Percentiles rank a stretch among this genome's conserved stretches.
phyloP scores from a whole-genome alignment of 2,888 invertebrate genomes.

The Blomia tropicalis region DNA sequence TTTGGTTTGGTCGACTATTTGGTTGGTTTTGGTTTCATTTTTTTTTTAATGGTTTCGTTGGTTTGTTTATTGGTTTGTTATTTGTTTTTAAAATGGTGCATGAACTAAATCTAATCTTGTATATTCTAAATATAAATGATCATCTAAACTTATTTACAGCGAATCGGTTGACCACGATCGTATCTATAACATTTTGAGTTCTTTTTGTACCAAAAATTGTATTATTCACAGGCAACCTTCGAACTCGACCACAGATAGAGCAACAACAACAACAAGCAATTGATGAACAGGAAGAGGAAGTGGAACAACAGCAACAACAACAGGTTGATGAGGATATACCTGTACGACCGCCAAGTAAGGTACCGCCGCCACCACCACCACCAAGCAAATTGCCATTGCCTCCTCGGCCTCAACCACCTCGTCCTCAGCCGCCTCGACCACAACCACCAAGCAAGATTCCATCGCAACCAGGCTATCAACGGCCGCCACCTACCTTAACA shows the following conservation, averaged over 20 bases:
- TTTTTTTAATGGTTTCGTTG: too few species aligned
- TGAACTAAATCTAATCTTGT: neutral
- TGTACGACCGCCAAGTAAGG: neutral
- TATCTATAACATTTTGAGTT: too few species aligned
- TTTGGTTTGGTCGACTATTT: neutral
- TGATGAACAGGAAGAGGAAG: neutral
- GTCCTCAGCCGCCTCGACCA: conserved; percentile 7
- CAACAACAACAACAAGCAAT: neutral
- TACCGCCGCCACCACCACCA: neutral
- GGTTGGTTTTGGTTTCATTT: neutral
- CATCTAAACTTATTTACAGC: too few species aligned
- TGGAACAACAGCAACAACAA: neutral
- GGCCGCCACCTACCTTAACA: neutral
- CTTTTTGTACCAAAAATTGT: too few species aligned
- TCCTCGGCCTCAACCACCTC: neutral
- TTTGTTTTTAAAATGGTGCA: neutral
- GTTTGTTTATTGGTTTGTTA: neutral
- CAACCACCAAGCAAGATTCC: neutral
- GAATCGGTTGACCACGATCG: too few species aligned
- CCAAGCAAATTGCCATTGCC: neutral
- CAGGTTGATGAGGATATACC: neutral
- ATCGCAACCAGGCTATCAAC: neutral
- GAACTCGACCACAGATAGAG: neutral
- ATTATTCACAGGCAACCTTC: conserved; percentile 6
- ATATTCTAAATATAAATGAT: neutral